These are phyloP conservation scores for Drosophila asahinai DNA, from an alignment of 1,140 invertebrate genomes.

Conservation along the genomic window DNA sequence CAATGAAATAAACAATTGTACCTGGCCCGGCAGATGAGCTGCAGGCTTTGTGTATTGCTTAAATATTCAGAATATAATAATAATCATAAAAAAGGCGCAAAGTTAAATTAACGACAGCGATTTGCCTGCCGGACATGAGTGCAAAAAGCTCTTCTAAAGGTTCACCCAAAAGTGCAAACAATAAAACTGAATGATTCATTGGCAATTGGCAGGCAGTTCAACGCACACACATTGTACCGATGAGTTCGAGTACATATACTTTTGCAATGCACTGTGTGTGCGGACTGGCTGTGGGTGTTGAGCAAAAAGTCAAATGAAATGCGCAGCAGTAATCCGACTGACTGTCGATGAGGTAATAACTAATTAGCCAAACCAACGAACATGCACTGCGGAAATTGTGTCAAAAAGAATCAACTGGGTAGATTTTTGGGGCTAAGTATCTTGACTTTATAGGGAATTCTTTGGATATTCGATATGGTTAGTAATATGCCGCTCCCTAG, in stretches of 20 bases:
- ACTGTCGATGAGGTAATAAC: slow-evolving; percentile 65
- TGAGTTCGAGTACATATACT: slow-evolving; percentile 29
- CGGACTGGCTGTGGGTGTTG: slow-evolving; percentile 40
- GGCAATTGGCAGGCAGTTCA: slow-evolving; percentile 45
- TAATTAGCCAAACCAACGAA: slow-evolving; percentile 46
- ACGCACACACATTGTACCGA: slow-evolving; percentile 21
- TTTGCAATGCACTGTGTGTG: slow-evolving; percentile 54
- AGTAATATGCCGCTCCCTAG: not conserved
- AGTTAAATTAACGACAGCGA: slow-evolving; percentile 45
- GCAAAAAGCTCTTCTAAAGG: slow-evolving; percentile 29
- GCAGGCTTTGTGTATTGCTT: slow-evolving; percentile 14
- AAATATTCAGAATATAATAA: slow-evolving; percentile 38
- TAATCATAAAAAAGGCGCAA: slow-evolving; percentile 41
- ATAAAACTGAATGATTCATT: slow-evolving; percentile 64
- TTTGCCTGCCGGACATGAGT: slow-evolving; percentile 62
- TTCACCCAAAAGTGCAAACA: slow-evolving; percentile 30
- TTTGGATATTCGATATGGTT: not conserved
- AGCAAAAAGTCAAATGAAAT: slow-evolving; percentile 53
- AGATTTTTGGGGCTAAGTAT: not conserved
- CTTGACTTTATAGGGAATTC: not conserved
- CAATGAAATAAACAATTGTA: slow-evolving; percentile 28
- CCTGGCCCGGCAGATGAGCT: not conserved
- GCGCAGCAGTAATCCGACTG: slow-evolving; percentile 61
- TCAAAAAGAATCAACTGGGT: slow-evolving; percentile 3
- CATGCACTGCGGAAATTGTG: slow-evolving; percentile 28